Base-by-base conservation (phyloP, 2,113 vertebrate species). In the Hemichromis elongatus region DNA sequence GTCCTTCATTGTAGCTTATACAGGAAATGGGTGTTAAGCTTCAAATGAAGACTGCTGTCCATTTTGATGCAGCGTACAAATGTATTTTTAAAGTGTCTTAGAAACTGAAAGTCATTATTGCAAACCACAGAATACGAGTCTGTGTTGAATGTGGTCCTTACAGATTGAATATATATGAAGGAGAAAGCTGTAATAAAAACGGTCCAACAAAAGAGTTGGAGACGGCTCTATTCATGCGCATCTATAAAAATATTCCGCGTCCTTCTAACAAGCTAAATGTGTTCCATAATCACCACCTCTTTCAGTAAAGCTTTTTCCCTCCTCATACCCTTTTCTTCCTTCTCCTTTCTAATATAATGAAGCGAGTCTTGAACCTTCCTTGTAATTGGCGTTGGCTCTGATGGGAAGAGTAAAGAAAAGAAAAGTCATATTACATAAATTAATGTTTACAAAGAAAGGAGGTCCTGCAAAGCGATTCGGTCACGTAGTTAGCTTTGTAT, bases 381-480 rank as follows among this genome's bases (percentile, higher is more conserved):
- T 92, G 95, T 95, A 96, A 95, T 96, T 95, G 95, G 85, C 88
- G 80, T 93, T 66, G 81, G 86, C 90, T 87, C 90, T 85, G 88
- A 90, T 73, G 77, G 84, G 81, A 88, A 13, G 42, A 75, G 68
- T 75, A 28, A 50, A 50, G 68, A 75, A 50, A 75, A 52, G 68
- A 21, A 35, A 47, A 47, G 68, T 40, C 84, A 82, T 66, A 87
- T 89, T 83, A 73, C 80, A 92, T 92, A 86, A 90, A 91, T 92
- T 83, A 61, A 77, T 92, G 90, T 91, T 90, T 57, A 82, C 55
- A 47, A 89, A 89, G 81, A 84, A 84, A 84, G 45, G 63, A 68
- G 40, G 10, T 68, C 42, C 70, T 85, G 85, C 89, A 85, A 83
- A 84, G 85, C 79, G 75, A 53, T 93, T 89, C 88, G 84, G 68